Evolutionary conservation across 2,113 vertebrate genomes (phyloP), one percentile per base, ranked within the genome.

Genomic region (Syngnathus scovelli): DNA sequence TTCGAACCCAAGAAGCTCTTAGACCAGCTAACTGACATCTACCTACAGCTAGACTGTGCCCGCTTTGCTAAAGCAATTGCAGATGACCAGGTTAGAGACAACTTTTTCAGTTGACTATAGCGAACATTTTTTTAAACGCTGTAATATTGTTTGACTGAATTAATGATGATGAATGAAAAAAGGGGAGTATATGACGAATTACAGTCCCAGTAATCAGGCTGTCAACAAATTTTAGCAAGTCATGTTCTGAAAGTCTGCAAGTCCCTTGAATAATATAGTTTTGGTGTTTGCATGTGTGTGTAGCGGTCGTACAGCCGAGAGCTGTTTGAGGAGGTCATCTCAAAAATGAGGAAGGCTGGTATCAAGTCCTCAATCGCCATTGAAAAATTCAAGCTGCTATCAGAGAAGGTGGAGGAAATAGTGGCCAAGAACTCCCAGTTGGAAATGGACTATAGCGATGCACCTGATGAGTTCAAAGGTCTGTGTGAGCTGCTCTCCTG

Each of bases 1-100:
- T 99, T 99, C 89, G 97, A 99, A 92, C 97, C 97, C 88, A 98
- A 98, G 92, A 98, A 98, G 90, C 94, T 99, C 67, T 82, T 99
- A 88, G 96, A 99, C 90, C 97, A 99, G 84, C 93, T 99, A 75
- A 99, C 97, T 0, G 97, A 99, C 77, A 99, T 99, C 82, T 99
- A 99, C 69, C 82, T 99, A 68, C 96, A 99, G 89, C 91, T 99
- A 33, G 96, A 99, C 87, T 99, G 96, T 67, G 92, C 95, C 52
- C 93, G 96, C 61, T 99, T 99, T 64, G 96, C 96, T 52, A 98
- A 98, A 88, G 96, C 96, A 46, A 98, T 99, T 61, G 97, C 97
- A 41, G 96, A 99, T 13, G 97, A 99, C 84, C 96, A 99, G 96
- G 97, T 99, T 79, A 76, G 93, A 58, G 27, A 39, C 11, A 64